Evolutionary conservation across 1,140 invertebrate genomes (phyloP).

Genomic region (Psix sp.): DNA sequence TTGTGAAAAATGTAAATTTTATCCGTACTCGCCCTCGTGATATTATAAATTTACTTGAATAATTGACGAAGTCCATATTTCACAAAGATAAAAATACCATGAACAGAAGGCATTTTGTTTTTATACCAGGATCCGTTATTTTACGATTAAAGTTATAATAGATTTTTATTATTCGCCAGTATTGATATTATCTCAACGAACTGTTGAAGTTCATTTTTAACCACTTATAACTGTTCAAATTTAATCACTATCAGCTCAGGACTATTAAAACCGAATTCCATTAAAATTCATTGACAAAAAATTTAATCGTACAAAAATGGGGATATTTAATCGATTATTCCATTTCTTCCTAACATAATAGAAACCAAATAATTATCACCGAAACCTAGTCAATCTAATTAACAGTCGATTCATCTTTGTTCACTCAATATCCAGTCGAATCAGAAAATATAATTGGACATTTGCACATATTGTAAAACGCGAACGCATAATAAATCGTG

Average conservation of each 20-base stretch:
- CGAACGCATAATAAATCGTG: conserved; percentile 32
- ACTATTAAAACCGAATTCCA: too few species aligned
- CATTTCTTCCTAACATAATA: too few species aligned
- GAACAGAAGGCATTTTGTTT: conserved; percentile 1
- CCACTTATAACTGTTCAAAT: neutral
- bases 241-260: too few species aligned
- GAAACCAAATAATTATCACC: too few species aligned
- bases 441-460: neutral
- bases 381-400: neutral
- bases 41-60: conserved; percentile 1
- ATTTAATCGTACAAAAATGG: too few species aligned
- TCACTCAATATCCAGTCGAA: conserved; percentile 1
- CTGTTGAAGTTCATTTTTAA: conserved; percentile 3
- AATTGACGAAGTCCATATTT: conserved; percentile 2
- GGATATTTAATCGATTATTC: too few species aligned
- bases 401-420: conserved; percentile 1
- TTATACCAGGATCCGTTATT: conserved; percentile 11
- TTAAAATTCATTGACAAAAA: too few species aligned
- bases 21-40: too few species aligned
- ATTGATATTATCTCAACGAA: conserved; percentile 8
- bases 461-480: neutral
- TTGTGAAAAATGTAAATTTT: too few species aligned
- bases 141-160: conserved; percentile 16
- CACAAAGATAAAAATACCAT: conserved; percentile 8
- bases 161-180: conserved; percentile 17